phyloP scores from a whole-genome alignment of 1,140 invertebrate species.

The Temnothorax curvispinosus region DNA sequence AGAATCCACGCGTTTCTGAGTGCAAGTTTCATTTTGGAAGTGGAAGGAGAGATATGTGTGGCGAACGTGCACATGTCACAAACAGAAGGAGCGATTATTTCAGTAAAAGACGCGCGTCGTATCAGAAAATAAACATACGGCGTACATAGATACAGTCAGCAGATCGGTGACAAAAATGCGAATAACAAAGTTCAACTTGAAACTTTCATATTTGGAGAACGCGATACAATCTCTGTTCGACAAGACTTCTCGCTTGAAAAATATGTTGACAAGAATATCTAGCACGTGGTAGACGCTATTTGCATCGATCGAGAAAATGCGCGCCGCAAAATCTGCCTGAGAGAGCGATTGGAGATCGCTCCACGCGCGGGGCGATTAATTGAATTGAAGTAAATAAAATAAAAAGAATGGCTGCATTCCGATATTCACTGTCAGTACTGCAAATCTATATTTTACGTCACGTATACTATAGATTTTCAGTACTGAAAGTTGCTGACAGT shows the following conservation, averaged over 20 bases:
- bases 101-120: not conserved
- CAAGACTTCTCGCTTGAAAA: not conserved
- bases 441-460: no score
- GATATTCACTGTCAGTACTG: no score
- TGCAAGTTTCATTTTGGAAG: not conserved
- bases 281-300: not conserved
- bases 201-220: slow-evolving; percentile 7
- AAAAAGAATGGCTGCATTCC: no score
- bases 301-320: not conserved
- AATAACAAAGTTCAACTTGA: slow-evolving; percentile 27
- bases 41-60: not conserved
- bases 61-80: not conserved
- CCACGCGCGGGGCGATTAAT: not conserved
- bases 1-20: not conserved
- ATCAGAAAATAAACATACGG: slow-evolving; percentile 36
- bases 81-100: slow-evolving; percentile 1
- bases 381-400: not conserved
- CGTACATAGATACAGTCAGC: not conserved
- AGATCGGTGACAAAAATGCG: slow-evolving; percentile 16
- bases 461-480: no score
- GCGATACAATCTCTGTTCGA: not conserved
- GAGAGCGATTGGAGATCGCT: not conserved
- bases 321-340: not conserved
- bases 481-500: no score
- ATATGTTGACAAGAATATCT: not conserved